Evolutionary conservation across 2,113 vertebrate genomes (phyloP).

Genomic region (Rhabdornis inornatus): DNA sequence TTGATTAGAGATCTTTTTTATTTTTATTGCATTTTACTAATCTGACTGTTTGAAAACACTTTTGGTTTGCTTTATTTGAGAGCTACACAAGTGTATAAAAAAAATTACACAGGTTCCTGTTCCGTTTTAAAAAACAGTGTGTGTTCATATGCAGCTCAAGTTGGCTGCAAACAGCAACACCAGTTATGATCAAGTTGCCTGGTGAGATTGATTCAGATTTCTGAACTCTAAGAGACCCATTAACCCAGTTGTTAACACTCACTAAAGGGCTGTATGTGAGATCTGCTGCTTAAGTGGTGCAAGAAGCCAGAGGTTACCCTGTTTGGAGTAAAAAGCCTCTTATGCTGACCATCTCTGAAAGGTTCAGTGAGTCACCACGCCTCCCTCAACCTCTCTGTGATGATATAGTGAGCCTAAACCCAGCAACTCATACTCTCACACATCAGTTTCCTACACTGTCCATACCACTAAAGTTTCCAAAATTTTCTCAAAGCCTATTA

Average conservation of each 20-base stretch:
- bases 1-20: not conserved
- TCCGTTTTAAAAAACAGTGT: not conserved
- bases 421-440: accelerated
- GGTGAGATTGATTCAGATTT: not conserved
- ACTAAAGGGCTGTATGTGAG: not conserved
- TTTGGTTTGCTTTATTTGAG: not conserved
- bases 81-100: not conserved
- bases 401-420: not conserved
- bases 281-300: not conserved
- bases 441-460: not conserved
- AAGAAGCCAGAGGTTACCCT: not conserved
- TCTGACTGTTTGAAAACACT: not conserved
- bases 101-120: not conserved
- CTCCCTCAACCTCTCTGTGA: not conserved
- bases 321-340: not conserved
- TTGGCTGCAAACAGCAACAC: not conserved
- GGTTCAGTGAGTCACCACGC: not conserved
- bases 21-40: not conserved
- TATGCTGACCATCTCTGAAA: not conserved
- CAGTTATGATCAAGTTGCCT: not conserved
- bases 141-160: not conserved
- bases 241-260: not conserved
- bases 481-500: not conserved
- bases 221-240: not conserved
- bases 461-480: not conserved